A percentile compares a stretch with the other conserved stretches of the same genome.
Evolutionary conservation across 2,888 invertebrate genomes (phyloP).

Genomic region (Ophraella communa): DNA sequence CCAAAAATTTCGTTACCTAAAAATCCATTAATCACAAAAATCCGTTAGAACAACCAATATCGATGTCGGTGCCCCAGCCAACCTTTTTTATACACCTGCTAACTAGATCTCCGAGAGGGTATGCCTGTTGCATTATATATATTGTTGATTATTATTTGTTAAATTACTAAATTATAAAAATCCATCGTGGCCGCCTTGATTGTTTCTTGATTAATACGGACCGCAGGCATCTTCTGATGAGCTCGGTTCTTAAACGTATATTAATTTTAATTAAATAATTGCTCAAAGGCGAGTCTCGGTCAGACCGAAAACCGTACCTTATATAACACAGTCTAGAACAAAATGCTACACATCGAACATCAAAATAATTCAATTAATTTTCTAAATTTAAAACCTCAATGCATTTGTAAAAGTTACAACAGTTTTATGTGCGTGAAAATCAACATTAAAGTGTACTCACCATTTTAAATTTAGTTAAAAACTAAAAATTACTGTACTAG

Average conservation of each 20-base stretch:
- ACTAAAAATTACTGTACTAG: no score
- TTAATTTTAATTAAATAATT: constrained; percentile 57
- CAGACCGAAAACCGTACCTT: constrained; percentile 1
- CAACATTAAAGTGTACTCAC: no score
- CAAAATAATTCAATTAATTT: no score
- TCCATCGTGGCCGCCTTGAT: constrained; percentile 56
- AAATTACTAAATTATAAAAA: constrained; percentile 61
- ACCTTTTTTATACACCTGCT: constrained; percentile 58
- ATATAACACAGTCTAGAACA: no score
- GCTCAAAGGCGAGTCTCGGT: constrained; percentile 56
- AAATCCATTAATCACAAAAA: constrained; percentile 15
- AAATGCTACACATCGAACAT: no score
- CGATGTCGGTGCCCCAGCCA: constrained; percentile 42
- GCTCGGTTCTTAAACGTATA: constrained; percentile 59
- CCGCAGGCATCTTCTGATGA: constrained; percentile 57
- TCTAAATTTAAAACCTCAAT: no score
- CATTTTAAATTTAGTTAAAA: no score
- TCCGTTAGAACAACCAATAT: constrained; percentile 14
- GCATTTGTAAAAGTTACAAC: no score
- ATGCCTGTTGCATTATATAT: constrained; percentile 60
- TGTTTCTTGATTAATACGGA: constrained; percentile 59
- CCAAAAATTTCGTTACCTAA: not conserved
- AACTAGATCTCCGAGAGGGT: constrained; percentile 57
- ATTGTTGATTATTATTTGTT: no score
- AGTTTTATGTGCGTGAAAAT: no score